Base-by-base conservation (phyloP, 2,888 invertebrate species). In the Geotrupes spiniger region DNA sequence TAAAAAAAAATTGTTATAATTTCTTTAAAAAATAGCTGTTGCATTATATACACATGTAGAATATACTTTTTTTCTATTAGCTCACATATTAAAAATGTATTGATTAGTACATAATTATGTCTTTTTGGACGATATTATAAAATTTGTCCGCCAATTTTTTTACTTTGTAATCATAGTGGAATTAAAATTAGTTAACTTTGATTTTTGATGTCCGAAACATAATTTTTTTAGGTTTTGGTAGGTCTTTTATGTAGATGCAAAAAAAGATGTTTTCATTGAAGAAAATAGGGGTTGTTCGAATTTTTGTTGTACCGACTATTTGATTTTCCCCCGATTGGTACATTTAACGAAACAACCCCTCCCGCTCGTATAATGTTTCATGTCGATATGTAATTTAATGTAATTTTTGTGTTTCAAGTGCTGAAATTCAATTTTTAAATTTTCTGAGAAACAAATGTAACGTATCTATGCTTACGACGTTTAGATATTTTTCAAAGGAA, bases 401-500 rank as follows among this genome's bases (percentile, higher is more conserved):
- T 43, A 25, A 21, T 43, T 33, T 36, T 21, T 43, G 31, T 36
- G 25, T 36, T 43, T 42, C 21, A 21, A 4, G 21, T 25, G 25
- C 31, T n/a, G n/a, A 17, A 11, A 14, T 43, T 42, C 17, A 33
- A 33, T 43, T 43, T 21, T 43, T 42, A 31, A n/a, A n/a, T n/a
- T n/a, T 21, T 6, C 6, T 21, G 21, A 21, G 12, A 26, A 36
- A 33, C 12, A 36, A 21, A 38, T 37, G 48, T 49, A 46, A 41
- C 36, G 31, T 46, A 45, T 42, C 50, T 50, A 50, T 50, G 50
- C 50, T 50, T 50, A 50, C 21, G 21, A 50, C 42, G 42, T 45
- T 50, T 50, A 50, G 50, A 50, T 50, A 50, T 46, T 50, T 49
- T 50, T 42, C 41, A 46, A 50, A 28, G 33, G 29, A 46, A 36